phyloP scores from a whole-genome alignment of 2,888 invertebrate genomes.

The Andrena hattorfiana region DNA sequence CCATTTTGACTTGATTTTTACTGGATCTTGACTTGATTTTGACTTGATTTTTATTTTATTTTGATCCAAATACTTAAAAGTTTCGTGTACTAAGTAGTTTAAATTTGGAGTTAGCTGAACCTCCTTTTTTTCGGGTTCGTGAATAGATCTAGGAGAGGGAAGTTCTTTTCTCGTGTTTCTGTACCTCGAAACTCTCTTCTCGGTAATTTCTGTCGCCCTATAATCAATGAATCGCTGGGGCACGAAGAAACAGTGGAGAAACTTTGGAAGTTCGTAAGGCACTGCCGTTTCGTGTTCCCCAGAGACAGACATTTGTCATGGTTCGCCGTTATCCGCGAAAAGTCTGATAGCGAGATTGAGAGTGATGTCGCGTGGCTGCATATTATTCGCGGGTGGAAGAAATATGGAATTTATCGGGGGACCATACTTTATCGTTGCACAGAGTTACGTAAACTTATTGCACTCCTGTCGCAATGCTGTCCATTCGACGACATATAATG shows the following conservation, averaged over 20 bases:
- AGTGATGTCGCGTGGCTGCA: constrained; percentile 15
- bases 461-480: constrained; percentile 4
- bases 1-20: no score
- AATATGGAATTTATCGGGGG: constrained; percentile 26
- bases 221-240: constrained; percentile 12
- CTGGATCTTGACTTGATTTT: no score
- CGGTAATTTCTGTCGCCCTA: neutral
- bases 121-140: no score
- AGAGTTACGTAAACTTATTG: constrained; percentile 40
- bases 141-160: neutral
- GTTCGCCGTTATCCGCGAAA: neutral
- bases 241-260: constrained; percentile 12
- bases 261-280: constrained; percentile 4
- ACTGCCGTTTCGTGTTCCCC: neutral
- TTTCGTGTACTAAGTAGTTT: no score
- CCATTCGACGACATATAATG: neutral
- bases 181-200: neutral
- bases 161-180: neutral
- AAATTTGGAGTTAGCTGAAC: no score
- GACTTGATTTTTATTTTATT: no score
- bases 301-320: neutral
- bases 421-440: neutral
- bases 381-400: constrained; percentile 34
- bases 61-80: no score
- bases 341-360: constrained; percentile 32